Evolutionary conservation across 2,113 vertebrate genomes (phyloP).

Genomic region (Lophius piscatorius): DNA sequence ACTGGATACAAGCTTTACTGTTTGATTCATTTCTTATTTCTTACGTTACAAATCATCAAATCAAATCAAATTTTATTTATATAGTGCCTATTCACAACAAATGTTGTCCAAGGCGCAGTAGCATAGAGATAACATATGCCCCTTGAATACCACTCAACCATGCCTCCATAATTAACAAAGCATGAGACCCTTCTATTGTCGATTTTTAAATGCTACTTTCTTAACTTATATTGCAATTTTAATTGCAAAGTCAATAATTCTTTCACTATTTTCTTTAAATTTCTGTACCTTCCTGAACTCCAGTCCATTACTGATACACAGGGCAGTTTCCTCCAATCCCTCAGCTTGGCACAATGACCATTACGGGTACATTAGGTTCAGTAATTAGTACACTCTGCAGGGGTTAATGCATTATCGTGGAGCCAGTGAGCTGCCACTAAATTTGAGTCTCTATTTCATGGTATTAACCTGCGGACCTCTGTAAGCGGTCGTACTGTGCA

Average conservation of each 20-base stretch:
- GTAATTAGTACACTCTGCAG: conserved; percentile 50
- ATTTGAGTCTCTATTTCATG: conserved; percentile 62
- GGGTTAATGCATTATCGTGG: conserved; percentile 54
- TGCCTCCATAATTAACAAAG: not conserved
- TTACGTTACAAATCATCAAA: too few species aligned
- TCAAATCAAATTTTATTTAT: too few species aligned
- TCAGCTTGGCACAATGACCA: conserved; percentile 38
- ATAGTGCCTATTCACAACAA: too few species aligned
- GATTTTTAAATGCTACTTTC: too few species aligned
- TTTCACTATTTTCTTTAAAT: too few species aligned
- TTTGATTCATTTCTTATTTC: too few species aligned
- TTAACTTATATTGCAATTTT: too few species aligned
- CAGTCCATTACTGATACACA: not conserved
- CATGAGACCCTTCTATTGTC: too few species aligned
- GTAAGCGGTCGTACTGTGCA: conserved; percentile 65
- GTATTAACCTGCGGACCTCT: conserved; percentile 70
- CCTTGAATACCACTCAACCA: not conserved
- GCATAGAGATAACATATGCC: not conserved
- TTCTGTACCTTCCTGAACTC: conserved; percentile 16
- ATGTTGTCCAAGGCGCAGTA: not conserved
- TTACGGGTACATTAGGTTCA: conserved; percentile 43
- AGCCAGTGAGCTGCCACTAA: conserved; percentile 36
- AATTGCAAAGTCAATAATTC: too few species aligned
- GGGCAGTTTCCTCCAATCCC: conserved; percentile 2
- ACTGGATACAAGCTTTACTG: too few species aligned